Evolutionary conservation across 1,140 invertebrate species (phyloP).

Genomic region (Caenorhabditis latens): DNA sequence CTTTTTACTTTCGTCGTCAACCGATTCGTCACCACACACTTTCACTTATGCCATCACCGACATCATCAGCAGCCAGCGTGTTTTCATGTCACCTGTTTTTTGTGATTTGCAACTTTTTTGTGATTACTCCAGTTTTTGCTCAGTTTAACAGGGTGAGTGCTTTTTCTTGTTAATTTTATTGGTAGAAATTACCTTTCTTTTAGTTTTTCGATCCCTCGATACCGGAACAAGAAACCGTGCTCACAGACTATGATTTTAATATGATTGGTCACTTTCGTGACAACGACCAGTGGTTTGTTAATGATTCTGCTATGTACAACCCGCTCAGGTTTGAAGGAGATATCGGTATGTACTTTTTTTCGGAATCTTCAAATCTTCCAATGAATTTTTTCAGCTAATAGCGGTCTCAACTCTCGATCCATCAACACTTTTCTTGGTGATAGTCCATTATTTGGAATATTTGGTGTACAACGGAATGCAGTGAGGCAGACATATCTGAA

Average conservation of each 20-base stretch:
- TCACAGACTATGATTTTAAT: conserved; percentile 67
- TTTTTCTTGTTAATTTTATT: not conserved
- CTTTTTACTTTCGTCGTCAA: conserved; percentile 47
- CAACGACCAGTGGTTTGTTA: conserved; percentile 57
- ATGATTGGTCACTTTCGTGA: conserved; percentile 54
- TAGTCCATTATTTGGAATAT: conserved; percentile 59
- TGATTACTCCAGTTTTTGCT: too few species aligned
- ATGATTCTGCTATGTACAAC: conserved; percentile 77
- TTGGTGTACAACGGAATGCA: conserved; percentile 74
- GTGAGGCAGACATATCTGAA: conserved; percentile 73
- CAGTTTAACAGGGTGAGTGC: too few species aligned
- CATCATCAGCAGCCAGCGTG: conserved; percentile 36
- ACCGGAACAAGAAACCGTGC: conserved; percentile 67
- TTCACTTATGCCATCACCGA: conserved; percentile 53
- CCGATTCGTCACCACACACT: conserved; percentile 51
- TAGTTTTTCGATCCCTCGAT: conserved; percentile 69
- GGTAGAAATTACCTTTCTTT: too few species aligned
- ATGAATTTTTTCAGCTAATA: conserved; percentile 69
- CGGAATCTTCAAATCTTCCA: not conserved
- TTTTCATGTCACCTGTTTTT: conserved; percentile 22
- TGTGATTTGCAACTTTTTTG: not conserved
- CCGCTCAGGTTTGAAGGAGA: conserved; percentile 74
- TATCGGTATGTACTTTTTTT: conserved; percentile 68
- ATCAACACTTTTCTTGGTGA: conserved; percentile 70
- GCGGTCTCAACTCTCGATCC: conserved; percentile 68